Base-by-base conservation (phyloP, 2,888 invertebrate species). In the Xestia c-nigrum region DNA sequence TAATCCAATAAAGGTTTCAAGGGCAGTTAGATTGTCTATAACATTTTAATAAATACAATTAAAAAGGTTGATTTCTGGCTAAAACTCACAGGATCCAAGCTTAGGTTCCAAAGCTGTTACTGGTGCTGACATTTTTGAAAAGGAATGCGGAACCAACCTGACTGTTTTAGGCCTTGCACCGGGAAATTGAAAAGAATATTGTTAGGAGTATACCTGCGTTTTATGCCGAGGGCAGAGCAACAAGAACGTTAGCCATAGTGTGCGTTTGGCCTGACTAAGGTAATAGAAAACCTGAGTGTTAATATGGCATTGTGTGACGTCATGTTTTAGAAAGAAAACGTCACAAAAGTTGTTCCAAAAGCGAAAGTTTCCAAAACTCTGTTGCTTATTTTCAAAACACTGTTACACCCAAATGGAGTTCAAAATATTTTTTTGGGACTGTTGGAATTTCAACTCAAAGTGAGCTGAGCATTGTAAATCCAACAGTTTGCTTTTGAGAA, bases 191-290 rank as follows among this genome's bases (percentile, higher is more conserved):
- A 31, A 71, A 31, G n/a, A 46, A 46, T 38, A 46, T 14, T 69
- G 3, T 24, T 9, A n/a, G n/a, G n/a, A n/a, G n/a, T n/a, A 40
- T 40, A 14, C 38, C 40, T 40, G 24, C 21, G 24, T 50, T 50
- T 50, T 21, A 69, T 50, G 0, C 14, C 21, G 5, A 40, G 16
- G 21, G 7, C 21, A 24, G 21, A 10, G 14, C 24, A 24, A 0
- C n/a, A 38, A 61, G 5, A 64, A 38, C 31, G n/a, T 52, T 74
- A 80, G 14, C 16, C 3, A 38, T 66, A 72, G 84, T 84, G 74
- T 80, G 80, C 84, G 65, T 79, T 83, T 31, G 52, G 57, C n/a
- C 40, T 72, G 2, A n/a, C 16, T 74, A 38, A 31, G 16, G 67
- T n/a, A 31, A 40, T 40, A 40, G 3, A 77, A 57, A 9, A 76